Evolutionary conservation across 2,888 invertebrate species (phyloP).

Genomic region (Copidosoma aretas): DNA sequence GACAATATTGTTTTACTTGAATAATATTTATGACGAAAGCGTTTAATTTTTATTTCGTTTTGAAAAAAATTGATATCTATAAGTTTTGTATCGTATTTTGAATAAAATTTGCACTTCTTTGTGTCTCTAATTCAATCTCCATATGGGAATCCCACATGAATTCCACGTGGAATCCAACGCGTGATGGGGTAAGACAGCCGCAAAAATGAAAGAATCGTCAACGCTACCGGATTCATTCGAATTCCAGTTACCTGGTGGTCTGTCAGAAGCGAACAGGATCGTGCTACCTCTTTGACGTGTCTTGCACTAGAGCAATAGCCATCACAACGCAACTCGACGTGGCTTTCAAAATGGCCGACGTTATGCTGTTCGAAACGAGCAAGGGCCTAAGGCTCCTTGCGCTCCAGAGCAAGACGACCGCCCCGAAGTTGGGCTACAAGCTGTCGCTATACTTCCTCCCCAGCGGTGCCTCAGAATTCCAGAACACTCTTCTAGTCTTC

Average conservation of each 20-base stretch:
- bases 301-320: conserved; percentile 35
- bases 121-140: no score
- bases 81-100: no score
- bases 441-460: conserved; percentile 45
- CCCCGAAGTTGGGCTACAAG: conserved; percentile 40
- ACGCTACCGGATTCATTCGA: neutral
- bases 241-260: conserved; percentile 44
- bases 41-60: no score
- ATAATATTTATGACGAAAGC: no score
- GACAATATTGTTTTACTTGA: no score
- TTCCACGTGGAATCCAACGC: no score
- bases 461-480: conserved; percentile 29
- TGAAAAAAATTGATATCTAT: no score
- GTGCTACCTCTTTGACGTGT: conserved; percentile 50
- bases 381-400: conserved; percentile 44
- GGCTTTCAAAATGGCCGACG: conserved; percentile 45
- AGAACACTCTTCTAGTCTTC: conserved; percentile 7
- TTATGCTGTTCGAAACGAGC: conserved; percentile 46
- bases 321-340: conserved; percentile 43
- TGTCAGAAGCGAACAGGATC: conserved; percentile 48
- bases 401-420: conserved; percentile 36
- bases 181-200: no score
- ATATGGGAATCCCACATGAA: no score
- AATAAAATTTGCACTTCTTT: no score
- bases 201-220: neutral